phyloP scores from a whole-genome alignment of 23 tunicate species.

The Corella eumyota region DNA sequence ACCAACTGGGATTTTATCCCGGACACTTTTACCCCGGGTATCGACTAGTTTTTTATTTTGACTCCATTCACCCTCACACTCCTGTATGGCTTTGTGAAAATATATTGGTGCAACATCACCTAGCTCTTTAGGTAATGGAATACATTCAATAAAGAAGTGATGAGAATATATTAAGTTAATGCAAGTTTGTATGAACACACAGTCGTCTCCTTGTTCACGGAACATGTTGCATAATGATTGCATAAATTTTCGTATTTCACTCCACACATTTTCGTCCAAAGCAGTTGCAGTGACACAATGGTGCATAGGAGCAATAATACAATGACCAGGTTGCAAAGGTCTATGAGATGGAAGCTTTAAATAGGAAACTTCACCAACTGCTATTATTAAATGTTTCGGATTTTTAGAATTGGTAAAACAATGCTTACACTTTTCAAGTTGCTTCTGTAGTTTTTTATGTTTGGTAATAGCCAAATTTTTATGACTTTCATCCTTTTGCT shows the following conservation, averaged over 20 bases:
- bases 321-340: constrained; percentile 70
- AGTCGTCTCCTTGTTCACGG: constrained; percentile 31
- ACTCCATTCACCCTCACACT: constrained; percentile 84
- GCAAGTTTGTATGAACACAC: constrained; percentile 82
- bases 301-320: constrained; percentile 82
- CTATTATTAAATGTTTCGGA: constrained; percentile 58
- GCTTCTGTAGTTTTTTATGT: constrained; percentile 33
- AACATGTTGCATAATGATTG: constrained; percentile 41
- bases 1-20: constrained; percentile 65
- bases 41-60: constrained; percentile 81
- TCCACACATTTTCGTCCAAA: constrained; percentile 91
- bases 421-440: constrained; percentile 64
- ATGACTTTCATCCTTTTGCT: constrained; percentile 23
- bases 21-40: constrained; percentile 66
- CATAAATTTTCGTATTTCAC: constrained; percentile 76
- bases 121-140: constrained; percentile 65
- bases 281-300: constrained; percentile 70
- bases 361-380: constrained; percentile 64
- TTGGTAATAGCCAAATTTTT: constrained; percentile 35
- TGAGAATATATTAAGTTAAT: constrained; percentile 27
- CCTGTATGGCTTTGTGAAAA: constrained; percentile 95
- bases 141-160: constrained; percentile 83
- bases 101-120: constrained; percentile 93
- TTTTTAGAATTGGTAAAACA: constrained; percentile 77
- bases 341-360: constrained; percentile 50